Percentiles rank a stretch among this genome's conserved stretches.
Evolutionary conservation across 2,888 invertebrate genomes (phyloP).

Genomic region (Xestia xanthographa): DNA sequence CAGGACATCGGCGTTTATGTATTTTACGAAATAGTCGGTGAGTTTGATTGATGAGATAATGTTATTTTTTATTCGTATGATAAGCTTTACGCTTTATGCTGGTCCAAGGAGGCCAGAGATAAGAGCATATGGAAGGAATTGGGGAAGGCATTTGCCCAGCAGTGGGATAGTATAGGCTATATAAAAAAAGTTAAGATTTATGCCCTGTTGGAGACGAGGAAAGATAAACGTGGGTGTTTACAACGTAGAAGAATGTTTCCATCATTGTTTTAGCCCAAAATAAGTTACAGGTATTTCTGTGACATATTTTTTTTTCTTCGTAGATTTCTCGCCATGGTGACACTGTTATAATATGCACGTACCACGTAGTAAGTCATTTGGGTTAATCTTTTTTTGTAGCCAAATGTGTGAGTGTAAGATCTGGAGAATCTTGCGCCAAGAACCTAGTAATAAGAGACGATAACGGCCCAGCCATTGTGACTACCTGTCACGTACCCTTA

Average conservation of each 20-base stretch:
- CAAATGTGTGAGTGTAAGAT: constrained; percentile 84
- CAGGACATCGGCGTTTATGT: constrained; percentile 84
- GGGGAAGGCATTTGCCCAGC: too few relatives aligned
- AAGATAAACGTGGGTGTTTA: not conserved
- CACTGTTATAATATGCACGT: too few relatives aligned
- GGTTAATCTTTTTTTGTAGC: constrained; percentile 73
- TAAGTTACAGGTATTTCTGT: not conserved
- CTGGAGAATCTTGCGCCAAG: constrained; percentile 82
- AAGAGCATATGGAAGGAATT: too few relatives aligned
- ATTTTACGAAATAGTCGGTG: constrained; percentile 89
- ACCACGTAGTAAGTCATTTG: too few relatives aligned
- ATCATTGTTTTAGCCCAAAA: not conserved
- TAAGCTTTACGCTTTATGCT: constrained; percentile 28
- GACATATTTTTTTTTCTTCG: too few relatives aligned
- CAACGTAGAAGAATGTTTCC: not conserved
- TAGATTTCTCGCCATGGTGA: too few relatives aligned
- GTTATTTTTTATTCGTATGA: constrained; percentile 49
- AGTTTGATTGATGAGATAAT: constrained; percentile 70
- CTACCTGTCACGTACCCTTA: too few relatives aligned
- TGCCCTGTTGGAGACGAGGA: too few relatives aligned
- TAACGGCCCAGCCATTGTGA: constrained; percentile 90
- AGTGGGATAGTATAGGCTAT: too few relatives aligned
- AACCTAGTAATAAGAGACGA: constrained; percentile 90
- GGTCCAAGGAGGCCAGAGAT: too few relatives aligned
- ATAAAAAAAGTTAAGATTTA: too few relatives aligned